These are phyloP conservation scores for Sorex araneus DNA, from an alignment of 2,113 vertebrate species.

Conservation along the genomic window DNA sequence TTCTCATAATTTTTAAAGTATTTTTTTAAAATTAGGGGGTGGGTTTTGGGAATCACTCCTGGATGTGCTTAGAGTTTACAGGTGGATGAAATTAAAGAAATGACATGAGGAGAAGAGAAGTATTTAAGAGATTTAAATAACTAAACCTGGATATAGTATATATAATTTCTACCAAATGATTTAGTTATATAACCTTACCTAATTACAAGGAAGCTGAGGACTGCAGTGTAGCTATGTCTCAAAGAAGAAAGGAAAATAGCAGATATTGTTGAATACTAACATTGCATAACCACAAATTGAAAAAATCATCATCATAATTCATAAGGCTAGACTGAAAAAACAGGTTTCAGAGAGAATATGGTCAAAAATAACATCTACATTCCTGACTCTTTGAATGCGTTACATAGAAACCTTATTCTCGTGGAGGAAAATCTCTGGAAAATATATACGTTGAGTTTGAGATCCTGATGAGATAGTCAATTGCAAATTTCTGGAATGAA, in stretches of 20 bases:
- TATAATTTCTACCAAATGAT: background rate
- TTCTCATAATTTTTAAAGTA: too few species aligned
- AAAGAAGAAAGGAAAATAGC: background rate
- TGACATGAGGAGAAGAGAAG: too few species aligned
- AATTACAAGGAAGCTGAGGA: background rate
- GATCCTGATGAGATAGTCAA: background rate
- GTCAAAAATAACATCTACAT: background rate
- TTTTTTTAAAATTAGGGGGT: too few species aligned
- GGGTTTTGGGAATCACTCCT: too few species aligned
- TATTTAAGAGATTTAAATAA: background rate
- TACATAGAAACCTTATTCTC: background rate
- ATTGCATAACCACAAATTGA: background rate
- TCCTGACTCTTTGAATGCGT: background rate
- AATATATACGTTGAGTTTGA: background rate
- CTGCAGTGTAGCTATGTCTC: background rate
- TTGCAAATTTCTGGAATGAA: background rate
- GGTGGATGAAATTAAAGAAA: background rate
- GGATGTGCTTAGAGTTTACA: too few species aligned
- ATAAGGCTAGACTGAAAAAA: background rate
- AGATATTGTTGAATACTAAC: background rate
- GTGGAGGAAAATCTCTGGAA: background rate
- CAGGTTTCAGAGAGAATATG: background rate
- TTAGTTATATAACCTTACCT: background rate
- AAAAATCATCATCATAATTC: background rate
- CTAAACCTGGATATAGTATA: background rate